Base-by-base conservation (phyloP, 2,113 vertebrate species). In the Dissostichus mawsoni region DNA sequence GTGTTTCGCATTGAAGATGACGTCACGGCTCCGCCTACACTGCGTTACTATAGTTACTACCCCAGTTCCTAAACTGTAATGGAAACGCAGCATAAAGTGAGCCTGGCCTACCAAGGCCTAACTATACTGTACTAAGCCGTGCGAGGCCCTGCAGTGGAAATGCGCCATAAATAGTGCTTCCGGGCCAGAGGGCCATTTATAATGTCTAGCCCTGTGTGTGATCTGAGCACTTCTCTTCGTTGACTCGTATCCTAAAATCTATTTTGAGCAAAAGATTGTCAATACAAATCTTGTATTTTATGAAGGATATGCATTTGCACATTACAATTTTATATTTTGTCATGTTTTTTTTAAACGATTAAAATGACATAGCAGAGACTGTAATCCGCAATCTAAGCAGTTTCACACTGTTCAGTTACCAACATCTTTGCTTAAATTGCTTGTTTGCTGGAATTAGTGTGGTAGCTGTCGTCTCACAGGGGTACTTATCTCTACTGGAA, bases 381-480 rank as follows among this genome's bases (percentile, higher is more conserved):
- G 25, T 77, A 55, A 69, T 79, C 45, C 41, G 25, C 47, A 68
- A 45, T 70, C 41, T 69, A 69, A 78, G 64, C 64, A 69, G 76
- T 56, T 70, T 84, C 71, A 79, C 59, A 72, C 82, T 84, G 82
- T 82, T 87, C 61, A 73, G 77, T 79, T 81, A 65, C 76, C 53
- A 53, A 64, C 48, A 70, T 72, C 18, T 45, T 78, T 50, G 45
- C 65, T 82, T 55, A 82, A 88, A 92, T 87, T 84, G 73, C 76
- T 78, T 81, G 78, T 90, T 89, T 90, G 84, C 72, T 83, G 11
- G 76, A 88, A 81, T 88, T 76, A 77, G 85, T 85, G 64, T 79
- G 57, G 73, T 66, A 61, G 63, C 67, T 76, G 72, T 64, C 25
- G 23, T 64, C 79, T 69, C 70, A 65, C 56, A 78, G 75, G 69